Evolutionary conservation across 2,797 vertebrate species (phyloP).

Genomic region (Anisognathus igniventris): DNA sequence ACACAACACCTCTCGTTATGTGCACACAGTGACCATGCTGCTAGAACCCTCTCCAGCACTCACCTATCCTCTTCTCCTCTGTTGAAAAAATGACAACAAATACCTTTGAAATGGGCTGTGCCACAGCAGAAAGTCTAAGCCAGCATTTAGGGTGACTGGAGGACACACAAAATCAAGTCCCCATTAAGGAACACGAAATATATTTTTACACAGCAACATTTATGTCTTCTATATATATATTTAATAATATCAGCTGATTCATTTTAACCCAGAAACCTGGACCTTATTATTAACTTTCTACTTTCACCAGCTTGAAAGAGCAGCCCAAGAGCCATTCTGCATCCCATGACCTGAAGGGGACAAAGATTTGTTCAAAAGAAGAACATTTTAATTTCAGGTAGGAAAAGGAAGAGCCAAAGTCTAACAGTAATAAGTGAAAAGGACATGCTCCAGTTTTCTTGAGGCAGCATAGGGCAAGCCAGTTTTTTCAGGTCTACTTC

Average conservation of each 20-base stretch:
- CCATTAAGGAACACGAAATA: background rate
- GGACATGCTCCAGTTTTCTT: background rate
- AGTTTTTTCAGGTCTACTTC: background rate
- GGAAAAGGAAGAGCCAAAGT: background rate
- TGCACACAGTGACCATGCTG: background rate
- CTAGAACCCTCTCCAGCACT: background rate
- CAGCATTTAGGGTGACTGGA: background rate
- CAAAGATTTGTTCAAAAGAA: background rate
- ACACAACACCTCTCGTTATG: accelerated
- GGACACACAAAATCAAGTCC: background rate
- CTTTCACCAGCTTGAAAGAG: background rate
- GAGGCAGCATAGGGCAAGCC: background rate
- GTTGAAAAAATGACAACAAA: background rate
- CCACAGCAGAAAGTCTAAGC: background rate
- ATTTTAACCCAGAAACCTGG: background rate
- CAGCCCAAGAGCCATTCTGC: background rate
- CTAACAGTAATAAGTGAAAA: background rate
- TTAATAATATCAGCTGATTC: background rate
- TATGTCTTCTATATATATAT: background rate
- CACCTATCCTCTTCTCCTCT: background rate
- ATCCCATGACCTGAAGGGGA: background rate
- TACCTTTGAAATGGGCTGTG: background rate
- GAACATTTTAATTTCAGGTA: background rate
- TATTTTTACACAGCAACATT: background rate
- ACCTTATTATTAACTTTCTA: background rate